These are phyloP conservation scores for Tinamus major DNA, from an alignment of 2,797 vertebrate genomes.

Conservation along the genomic window DNA sequence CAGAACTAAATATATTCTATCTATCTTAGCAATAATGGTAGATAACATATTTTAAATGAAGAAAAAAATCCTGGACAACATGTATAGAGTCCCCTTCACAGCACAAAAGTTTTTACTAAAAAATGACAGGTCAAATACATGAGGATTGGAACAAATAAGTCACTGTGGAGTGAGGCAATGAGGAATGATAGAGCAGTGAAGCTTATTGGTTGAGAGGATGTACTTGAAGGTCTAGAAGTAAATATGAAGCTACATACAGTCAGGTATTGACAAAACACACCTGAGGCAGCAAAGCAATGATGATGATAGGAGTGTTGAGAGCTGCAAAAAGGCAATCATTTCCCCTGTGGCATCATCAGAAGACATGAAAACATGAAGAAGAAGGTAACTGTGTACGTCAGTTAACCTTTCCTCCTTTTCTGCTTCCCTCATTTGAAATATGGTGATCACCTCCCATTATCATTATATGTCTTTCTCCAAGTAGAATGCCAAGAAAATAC, in stretches of 20 bases:
- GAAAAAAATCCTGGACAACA: not conserved
- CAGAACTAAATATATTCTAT: not conserved
- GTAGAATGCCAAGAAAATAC: not conserved
- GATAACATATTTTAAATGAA: not conserved
- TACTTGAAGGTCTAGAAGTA: constrained; percentile 12
- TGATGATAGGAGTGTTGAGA: not conserved
- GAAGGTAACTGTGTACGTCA: not conserved
- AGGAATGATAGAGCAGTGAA: constrained; percentile 14
- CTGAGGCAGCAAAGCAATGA: not conserved
- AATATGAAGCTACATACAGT: not conserved
- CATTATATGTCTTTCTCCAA: not conserved
- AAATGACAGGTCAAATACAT: not conserved
- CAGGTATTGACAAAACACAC: not conserved
- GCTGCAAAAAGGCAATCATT: not conserved
- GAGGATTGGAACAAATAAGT: not conserved
- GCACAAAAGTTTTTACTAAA: not conserved
- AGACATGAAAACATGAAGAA: not conserved
- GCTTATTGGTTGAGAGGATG: constrained; percentile 18
- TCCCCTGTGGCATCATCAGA: not conserved
- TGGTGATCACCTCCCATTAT: not conserved
- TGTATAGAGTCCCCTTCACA: not conserved
- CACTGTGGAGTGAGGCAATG: not conserved
- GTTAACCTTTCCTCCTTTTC: not conserved
- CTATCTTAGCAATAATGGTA: not conserved
- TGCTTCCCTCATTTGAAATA: not conserved